phyloP scores from a whole-genome alignment of 2,113 vertebrate genomes.

The Gorsachius goisagi region DNA sequence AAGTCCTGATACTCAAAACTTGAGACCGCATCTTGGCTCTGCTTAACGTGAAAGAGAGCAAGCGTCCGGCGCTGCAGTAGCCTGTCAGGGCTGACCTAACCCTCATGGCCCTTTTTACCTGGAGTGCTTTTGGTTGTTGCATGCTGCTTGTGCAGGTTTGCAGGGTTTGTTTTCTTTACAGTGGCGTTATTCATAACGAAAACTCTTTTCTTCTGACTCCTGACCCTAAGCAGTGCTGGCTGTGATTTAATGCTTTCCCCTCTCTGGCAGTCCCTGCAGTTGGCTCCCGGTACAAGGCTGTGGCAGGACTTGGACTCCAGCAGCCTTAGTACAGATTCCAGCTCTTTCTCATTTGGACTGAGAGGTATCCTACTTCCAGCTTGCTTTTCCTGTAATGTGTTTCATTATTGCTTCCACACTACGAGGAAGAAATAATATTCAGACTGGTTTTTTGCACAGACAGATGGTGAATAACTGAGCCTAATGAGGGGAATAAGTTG shows the following conservation, averaged over 20 bases:
- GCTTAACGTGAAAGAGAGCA: rapidly evolving
- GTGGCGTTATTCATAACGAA: background rate
- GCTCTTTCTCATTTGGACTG: background rate
- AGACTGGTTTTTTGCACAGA: slow-evolving; percentile 4
- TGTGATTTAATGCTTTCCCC: background rate
- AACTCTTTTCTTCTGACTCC: background rate
- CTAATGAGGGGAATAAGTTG: slow-evolving; percentile 44
- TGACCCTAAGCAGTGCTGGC: background rate
- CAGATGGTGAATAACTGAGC: slow-evolving; percentile 48
- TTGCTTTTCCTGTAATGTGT: background rate
- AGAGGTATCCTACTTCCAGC: background rate
- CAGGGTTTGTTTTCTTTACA: background rate
- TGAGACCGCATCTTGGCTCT: background rate
- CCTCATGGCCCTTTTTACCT: background rate
- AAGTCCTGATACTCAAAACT: background rate
- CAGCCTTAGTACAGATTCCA: background rate
- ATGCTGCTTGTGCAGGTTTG: background rate
- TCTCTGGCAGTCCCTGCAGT: background rate
- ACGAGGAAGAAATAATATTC: slow-evolving; percentile 28
- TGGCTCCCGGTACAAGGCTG: background rate
- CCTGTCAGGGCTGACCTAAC: background rate
- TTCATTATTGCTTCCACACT: background rate
- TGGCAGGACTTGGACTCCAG: background rate
- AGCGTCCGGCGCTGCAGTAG: rapidly evolving
- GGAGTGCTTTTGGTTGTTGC: background rate